Evolutionary conservation across 2,888 invertebrate genomes (phyloP).

Genomic region (Chloroclystis v-ata): DNA sequence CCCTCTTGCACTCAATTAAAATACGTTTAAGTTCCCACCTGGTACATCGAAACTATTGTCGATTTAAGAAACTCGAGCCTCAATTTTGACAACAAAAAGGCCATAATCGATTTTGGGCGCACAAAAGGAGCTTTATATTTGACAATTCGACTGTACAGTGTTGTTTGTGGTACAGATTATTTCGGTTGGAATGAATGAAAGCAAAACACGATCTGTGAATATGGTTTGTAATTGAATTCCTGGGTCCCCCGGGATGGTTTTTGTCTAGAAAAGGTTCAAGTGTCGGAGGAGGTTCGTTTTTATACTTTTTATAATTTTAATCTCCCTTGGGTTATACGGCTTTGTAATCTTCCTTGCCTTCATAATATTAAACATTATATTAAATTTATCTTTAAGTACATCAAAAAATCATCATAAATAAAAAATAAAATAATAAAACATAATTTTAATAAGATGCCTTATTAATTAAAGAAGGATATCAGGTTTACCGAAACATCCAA

Average conservation of each 20-base stretch:
- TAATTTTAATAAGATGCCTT: too few relatives aligned
- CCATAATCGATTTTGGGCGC: slow-evolving; percentile 73
- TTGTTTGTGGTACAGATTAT: slow-evolving; percentile 77
- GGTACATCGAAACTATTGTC: slow-evolving; percentile 73
- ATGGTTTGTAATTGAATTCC: slow-evolving; percentile 72
- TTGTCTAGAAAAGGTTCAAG: slow-evolving; percentile 44
- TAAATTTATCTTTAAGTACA: too few relatives aligned
- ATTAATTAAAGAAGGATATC: too few relatives aligned
- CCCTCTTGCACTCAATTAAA: slow-evolving; percentile 65
- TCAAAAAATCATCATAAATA: too few relatives aligned
- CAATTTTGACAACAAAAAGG: slow-evolving; percentile 78
- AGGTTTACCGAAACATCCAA: too few relatives aligned
- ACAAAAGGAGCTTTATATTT: slow-evolving; percentile 74
- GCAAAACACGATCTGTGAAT: slow-evolving; percentile 74
- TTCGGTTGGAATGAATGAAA: slow-evolving; percentile 76
- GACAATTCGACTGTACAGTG: slow-evolving; percentile 73
- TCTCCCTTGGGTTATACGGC: neutral
- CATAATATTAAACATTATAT: too few relatives aligned
- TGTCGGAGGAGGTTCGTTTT: slow-evolving; percentile 29
- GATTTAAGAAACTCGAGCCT: slow-evolving; percentile 72
- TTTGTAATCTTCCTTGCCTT: too few relatives aligned
- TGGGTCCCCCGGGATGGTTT: slow-evolving; percentile 55
- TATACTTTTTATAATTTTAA: slow-evolving; percentile 17
- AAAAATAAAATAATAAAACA: too few relatives aligned
- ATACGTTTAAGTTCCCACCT: slow-evolving; percentile 70